Evolutionary conservation across 2,797 vertebrate species (phyloP), one percentile per base, ranked within the genome.

Genomic region (Streptopelia turtur): DNA sequence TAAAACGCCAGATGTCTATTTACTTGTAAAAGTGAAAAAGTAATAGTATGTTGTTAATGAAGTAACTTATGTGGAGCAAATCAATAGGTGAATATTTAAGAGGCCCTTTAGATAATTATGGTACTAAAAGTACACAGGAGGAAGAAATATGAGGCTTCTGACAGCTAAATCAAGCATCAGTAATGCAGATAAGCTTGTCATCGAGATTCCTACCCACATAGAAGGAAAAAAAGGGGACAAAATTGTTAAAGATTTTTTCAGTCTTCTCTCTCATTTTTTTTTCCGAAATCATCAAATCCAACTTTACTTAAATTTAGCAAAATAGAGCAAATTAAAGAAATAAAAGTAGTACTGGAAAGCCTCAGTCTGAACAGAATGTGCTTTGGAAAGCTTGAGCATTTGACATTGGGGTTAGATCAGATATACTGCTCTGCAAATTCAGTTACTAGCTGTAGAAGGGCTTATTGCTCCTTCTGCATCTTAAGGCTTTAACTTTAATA

Each of bases 41-140:
- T 43, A 52, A 53, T 75, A 81, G 41, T 75, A 31, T 30, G 49
- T 71, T 0, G 0, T 82, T 90, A 92, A 71, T 94, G 79, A 95
- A 85, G 39, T 78, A 60, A 83, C 43, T 45, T 45, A 18, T 45
- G 63, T 80, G 53, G 72, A 95, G 37, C 72, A 80, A 91, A 95
- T 94, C 92, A 94, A 86, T 82, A 96, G 75, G 79, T 89, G 87
- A 89, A 84, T 90, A 66, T 94, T 92, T 92, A 87, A 95, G 74
- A 95, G 70, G 75, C 78, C 94, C 94, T 95, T 95, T 68, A 95
- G 78, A 79, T 93, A 45, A 83, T 82, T 91, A 59, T 89, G 52
- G 75, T 91, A 21, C 85, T 60, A 79, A 88, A 95, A 89, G 43
- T 84, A 66, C 55, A 64, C 85, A 74, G 41, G 71, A 74, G 64